Conservation (phyloP, 2,113 vertebrate genomes). For the Chionodraco myersi region DNA sequence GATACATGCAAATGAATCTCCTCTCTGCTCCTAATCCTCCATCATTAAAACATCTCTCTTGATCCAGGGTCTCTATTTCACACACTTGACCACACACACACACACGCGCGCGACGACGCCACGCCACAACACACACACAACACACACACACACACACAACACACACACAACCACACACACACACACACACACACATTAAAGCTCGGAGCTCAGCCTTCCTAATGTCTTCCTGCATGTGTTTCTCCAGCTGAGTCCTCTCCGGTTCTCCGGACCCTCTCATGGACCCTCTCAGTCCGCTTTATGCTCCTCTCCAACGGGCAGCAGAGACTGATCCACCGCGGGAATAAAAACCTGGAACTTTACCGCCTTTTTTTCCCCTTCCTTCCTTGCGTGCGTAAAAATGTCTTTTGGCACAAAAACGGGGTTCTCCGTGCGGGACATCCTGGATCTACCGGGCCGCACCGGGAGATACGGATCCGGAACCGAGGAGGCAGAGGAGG, state of each 20-base stretch:
- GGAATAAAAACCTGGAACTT: constrained; percentile 11
- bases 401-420: constrained; percentile 91
- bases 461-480: constrained; percentile 82
- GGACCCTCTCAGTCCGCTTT: constrained; percentile 6
- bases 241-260: constrained; percentile 86
- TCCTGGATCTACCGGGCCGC: constrained; percentile 91
- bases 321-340: constrained; percentile 1
- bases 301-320: constrained; percentile 20
- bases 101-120: no score
- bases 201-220: not conserved
- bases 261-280: constrained; percentile 84
- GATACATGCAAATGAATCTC: not conserved
- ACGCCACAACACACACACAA: no score
- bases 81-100: not conserved
- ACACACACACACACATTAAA: constrained; percentile 19
- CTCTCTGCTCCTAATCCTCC: not conserved
- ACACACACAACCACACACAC: not conserved
- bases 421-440: constrained; percentile 95
- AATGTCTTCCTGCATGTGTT: constrained; percentile 36
- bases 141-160: no score
- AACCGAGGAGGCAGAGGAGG: constrained; percentile 86
- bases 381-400: constrained; percentile 40
- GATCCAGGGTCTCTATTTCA: no score
- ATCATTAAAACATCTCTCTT: not conserved
- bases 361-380: no score